Evolutionary conservation across 2,797 vertebrate genomes (phyloP).

Genomic region (Molossus molossus): DNA sequence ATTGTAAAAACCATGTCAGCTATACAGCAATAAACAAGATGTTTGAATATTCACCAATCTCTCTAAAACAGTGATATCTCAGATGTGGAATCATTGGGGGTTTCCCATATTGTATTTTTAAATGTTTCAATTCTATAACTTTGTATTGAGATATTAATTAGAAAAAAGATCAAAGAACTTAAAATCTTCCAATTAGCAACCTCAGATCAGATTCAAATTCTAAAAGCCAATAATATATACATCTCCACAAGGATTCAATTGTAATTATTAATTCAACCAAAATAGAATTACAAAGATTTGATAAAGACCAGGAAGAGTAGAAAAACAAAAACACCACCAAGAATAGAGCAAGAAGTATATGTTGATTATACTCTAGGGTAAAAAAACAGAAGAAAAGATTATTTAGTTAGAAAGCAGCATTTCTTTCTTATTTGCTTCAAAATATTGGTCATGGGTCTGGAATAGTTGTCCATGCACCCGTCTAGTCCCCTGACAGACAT

Average conservation of each 20-base stretch:
- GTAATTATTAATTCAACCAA: conserved; percentile 40
- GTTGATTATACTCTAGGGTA: not conserved
- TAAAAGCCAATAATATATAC: conserved; percentile 42
- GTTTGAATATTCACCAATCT: not conserved
- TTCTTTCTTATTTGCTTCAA: not conserved
- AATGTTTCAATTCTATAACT: conserved; percentile 25
- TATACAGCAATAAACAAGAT: not conserved
- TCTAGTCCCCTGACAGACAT: not conserved
- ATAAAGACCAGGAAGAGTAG: not conserved
- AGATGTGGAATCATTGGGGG: not conserved
- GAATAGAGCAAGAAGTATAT: not conserved
- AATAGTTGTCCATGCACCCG: not conserved
- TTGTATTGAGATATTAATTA: conserved; percentile 7
- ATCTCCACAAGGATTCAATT: not conserved
- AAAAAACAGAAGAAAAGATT: not conserved
- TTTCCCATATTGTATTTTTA: not conserved
- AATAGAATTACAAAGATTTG: not conserved
- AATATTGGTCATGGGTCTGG: not conserved
- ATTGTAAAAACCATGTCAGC: conserved; percentile 2
- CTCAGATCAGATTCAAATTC: conserved; percentile 28
- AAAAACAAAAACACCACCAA: conserved; percentile 14
- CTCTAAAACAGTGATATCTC: not conserved
- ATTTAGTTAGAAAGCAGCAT: not conserved
- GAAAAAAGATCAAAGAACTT: conserved; percentile 18
- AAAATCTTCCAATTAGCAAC: conserved; percentile 45